phyloP scores from a whole-genome alignment of 2,888 invertebrate species.

The Augochlorella aurata region DNA sequence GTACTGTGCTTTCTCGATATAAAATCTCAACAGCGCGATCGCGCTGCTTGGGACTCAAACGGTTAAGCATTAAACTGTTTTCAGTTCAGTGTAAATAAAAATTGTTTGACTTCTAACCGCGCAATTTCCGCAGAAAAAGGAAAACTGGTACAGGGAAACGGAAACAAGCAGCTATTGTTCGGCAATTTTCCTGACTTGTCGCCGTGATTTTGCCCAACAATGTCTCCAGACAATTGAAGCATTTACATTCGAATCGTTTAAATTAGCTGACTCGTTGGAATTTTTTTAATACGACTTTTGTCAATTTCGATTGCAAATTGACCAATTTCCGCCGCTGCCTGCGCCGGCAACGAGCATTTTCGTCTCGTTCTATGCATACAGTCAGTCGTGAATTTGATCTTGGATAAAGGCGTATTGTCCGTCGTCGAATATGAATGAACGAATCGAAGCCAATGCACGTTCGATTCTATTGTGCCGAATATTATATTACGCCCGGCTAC shows the following conservation, averaged over 20 bases:
- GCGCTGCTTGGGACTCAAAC: too few relatives aligned
- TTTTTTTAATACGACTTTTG: conserved; percentile 19
- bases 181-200: background rate
- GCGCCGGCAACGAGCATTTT: background rate
- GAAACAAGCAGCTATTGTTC: background rate
- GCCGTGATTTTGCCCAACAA: background rate
- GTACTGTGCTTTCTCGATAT: too few relatives aligned
- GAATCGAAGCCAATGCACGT: conserved; percentile 26
- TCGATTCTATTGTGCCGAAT: conserved; percentile 41
- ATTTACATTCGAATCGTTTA: background rate
- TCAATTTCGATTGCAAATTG: conserved; percentile 38
- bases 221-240: background rate
- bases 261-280: background rate
- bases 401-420: conserved; percentile 49
- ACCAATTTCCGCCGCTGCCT: conserved; percentile 2
- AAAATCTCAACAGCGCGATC: too few relatives aligned
- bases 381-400: conserved; percentile 36
- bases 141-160: background rate
- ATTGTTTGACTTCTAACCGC: background rate
- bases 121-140: background rate
- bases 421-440: conserved; percentile 39
- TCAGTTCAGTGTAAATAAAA: background rate
- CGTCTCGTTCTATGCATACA: conserved; percentile 17
- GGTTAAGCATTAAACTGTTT: too few relatives aligned
- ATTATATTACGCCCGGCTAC: conserved; percentile 33